Percentiles rank a stretch among this genome's conserved stretches.
These are phyloP conservation scores for Rhagoletis pomonella DNA, from an alignment of 1,140 invertebrate species.

Conservation along the genomic window DNA sequence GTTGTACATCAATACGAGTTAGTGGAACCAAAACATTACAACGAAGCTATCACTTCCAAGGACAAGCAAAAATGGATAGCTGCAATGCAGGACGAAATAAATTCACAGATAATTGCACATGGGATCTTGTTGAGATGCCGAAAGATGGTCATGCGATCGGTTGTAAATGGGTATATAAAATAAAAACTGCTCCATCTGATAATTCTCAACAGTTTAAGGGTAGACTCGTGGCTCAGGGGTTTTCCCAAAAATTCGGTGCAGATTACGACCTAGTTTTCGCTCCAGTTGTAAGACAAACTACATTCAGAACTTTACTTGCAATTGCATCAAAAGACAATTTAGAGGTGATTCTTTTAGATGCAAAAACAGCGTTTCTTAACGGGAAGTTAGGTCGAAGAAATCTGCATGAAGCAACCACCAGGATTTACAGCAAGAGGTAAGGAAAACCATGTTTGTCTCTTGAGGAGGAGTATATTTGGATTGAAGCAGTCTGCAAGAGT, in stretches of 20 bases:
- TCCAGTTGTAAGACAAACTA: constrained; percentile 64
- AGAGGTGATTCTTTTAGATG: constrained; percentile 65
- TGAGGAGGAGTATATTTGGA: constrained; percentile 43
- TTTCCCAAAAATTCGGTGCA: constrained; percentile 57
- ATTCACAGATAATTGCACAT: constrained; percentile 57
- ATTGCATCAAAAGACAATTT: no score
- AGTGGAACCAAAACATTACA: background rate
- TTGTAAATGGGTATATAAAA: constrained; percentile 59
- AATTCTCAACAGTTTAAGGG: constrained; percentile 67
- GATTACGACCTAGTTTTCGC: constrained; percentile 60
- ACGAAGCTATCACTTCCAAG: constrained; percentile 49
- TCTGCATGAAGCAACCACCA: constrained; percentile 59
- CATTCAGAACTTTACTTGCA: constrained; percentile 37
- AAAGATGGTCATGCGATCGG: constrained; percentile 52
- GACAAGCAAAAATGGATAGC: constrained; percentile 54
- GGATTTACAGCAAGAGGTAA: constrained; percentile 67
- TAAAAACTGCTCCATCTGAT: constrained; percentile 57
- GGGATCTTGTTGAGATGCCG: constrained; percentile 56
- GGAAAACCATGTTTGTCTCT: constrained; percentile 56
- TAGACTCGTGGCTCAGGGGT: constrained; percentile 61
- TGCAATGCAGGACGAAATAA: constrained; percentile 58
- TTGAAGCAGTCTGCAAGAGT: constrained; percentile 62
- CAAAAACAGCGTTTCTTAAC: constrained; percentile 73
- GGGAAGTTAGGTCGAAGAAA: constrained; percentile 63
- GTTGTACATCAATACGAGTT: background rate